Percentiles rank a stretch among this genome's conserved stretches.
These are phyloP conservation scores for Leucoraja ocellata DNA, from an alignment of 2,797 vertebrate genomes.

Conservation along the genomic window DNA sequence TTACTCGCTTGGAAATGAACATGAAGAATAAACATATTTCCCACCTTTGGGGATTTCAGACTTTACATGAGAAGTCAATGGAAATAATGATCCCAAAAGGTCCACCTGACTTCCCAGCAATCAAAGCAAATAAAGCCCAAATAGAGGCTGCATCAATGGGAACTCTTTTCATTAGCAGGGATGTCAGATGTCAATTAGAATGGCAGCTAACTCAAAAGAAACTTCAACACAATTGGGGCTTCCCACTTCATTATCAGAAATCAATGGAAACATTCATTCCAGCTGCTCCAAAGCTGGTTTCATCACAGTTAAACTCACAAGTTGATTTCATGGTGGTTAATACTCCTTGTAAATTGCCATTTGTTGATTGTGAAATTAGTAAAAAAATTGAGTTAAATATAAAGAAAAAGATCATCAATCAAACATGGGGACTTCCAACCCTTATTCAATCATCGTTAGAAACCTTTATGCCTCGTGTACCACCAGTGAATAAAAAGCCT, in stretches of 20 bases:
- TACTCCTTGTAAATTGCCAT: background rate
- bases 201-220: slow-evolving; percentile 33
- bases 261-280: slow-evolving; percentile 25
- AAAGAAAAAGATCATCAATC: slow-evolving; percentile 22
- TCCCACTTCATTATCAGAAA: background rate
- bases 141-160: background rate
- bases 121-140: background rate
- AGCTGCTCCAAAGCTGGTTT: slow-evolving; percentile 15
- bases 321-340: background rate
- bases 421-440: slow-evolving; percentile 20
- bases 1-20: slow-evolving; percentile 22
- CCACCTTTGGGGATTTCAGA: slow-evolving; percentile 27
- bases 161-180: background rate
- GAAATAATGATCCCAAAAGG: slow-evolving; percentile 10
- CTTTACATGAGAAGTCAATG: background rate
- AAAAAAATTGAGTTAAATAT: background rate
- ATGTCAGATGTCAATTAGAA: background rate
- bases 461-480: background rate
- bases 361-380: background rate
- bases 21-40: background rate
- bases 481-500: background rate
- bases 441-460: background rate
- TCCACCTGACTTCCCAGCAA: background rate
- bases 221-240: slow-evolving; percentile 14
- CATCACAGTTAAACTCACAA: background rate